Base-by-base conservation (phyloP, 2,797 vertebrate genomes). In the Cossypha polioptera region DNA sequence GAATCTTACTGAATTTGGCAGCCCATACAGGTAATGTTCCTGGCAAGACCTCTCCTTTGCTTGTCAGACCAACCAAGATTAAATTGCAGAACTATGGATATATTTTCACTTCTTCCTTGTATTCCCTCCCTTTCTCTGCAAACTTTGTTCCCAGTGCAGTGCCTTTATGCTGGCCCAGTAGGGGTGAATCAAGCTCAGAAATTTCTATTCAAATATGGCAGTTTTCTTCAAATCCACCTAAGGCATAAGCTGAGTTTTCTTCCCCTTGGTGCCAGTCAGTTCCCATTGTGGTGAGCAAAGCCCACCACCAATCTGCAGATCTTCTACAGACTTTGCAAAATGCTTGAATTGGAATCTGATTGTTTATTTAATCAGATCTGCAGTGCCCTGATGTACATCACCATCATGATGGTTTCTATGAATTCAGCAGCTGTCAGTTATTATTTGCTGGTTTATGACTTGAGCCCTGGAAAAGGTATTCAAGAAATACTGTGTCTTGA, bases 401-500 rank as follows among this genome's bases (percentile, higher is more conserved):
- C 24, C 7, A 24, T 36, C 29, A 24, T 2, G 14, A 38, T 35
- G 25, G 5, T 80, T 96, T 51, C 35, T 31, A 72, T 80, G 16
- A 55, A 42, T 72, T 97, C 77, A 62, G 42, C 33, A 61, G 15
- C 16, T 94, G 51, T 33, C 24, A 94, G 59, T 31, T 5, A 19
- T 51, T 26, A 89, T 73, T 33, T n/a, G 10, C n/a, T 48, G n/a
- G 17, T 47, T 96, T 83, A 61, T n/a, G 38, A 45, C 57, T 62
- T 63, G 66, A 43, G 24, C 59, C 61, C 75, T 78, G 68, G 74
- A 90, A 96, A 96, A 96, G 16, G n/a, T 67, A 83, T 94, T 95
- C 29, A 76, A 83, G 73, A 95, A 96, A 86, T 15, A 16, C 2
- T 36, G 43, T 62, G 35, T 54, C 48, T 82, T 66, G 75, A 54